phyloP scores from a whole-genome alignment of 2,113 vertebrate species.

The Forbesichthys papilliferus region DNA sequence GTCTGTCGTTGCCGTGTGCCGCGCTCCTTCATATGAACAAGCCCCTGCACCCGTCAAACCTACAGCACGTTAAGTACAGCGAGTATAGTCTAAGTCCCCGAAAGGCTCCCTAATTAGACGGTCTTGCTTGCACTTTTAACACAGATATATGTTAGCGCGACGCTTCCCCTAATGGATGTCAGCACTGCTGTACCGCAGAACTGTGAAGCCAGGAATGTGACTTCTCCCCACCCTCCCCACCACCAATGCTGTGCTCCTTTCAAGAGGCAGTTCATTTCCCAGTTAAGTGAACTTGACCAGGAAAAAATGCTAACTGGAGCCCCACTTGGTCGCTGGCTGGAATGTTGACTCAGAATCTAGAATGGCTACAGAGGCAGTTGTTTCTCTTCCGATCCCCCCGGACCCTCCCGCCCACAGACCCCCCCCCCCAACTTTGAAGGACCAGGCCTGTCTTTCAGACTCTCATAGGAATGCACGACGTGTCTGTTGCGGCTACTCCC shows the following conservation, averaged over 20 bases:
- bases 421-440: background rate
- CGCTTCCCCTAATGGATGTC: no score
- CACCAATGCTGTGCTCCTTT: background rate
- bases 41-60: background rate
- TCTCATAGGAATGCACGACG: constrained; percentile 29
- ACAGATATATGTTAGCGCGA: no score
- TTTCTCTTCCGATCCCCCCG: background rate
- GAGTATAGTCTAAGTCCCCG: background rate
- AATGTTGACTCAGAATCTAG: constrained; percentile 35
- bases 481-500: constrained; percentile 34
- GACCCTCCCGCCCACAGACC: background rate
- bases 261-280: constrained; percentile 28
- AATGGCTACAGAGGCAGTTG: constrained; percentile 14
- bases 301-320: background rate
- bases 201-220: no score
- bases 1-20: no score
- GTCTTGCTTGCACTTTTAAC: background rate
- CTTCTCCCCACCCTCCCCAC: no score
- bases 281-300: constrained; percentile 5
- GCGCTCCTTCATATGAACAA: background rate
- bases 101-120: background rate
- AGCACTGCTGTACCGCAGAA: no score
- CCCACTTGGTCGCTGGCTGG: background rate
- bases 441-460: constrained; percentile 11
- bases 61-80: background rate